Conservation (phyloP, 2,797 vertebrate genomes). For the Clarias pachynema region DNA sequence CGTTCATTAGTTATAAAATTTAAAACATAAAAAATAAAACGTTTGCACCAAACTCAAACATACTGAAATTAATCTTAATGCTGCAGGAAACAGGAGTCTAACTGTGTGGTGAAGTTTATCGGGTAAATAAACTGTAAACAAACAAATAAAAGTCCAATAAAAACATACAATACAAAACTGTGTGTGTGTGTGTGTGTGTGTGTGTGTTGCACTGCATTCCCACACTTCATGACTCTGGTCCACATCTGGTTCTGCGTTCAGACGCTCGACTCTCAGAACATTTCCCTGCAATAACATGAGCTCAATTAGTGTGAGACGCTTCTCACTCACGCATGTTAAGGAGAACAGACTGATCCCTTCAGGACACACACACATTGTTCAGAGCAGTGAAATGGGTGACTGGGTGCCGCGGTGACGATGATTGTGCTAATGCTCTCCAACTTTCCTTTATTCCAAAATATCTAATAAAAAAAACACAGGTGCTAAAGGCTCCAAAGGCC, state of each 20-base stretch:
- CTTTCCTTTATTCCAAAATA: neutral
- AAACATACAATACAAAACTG: neutral
- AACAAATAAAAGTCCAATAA: too few relatives aligned
- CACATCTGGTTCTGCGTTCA: conserved; percentile 36
- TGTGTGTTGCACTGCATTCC: neutral
- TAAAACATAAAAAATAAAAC: too few relatives aligned
- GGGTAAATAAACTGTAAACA: neutral
- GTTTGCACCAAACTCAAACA: too few relatives aligned
- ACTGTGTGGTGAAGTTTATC: neutral
- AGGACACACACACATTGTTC: neutral
- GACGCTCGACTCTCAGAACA: neutral
- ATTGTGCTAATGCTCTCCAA: neutral
- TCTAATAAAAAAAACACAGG: neutral
- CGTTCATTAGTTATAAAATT: too few relatives aligned
- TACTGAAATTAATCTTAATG: neutral
- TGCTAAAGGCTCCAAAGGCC: conserved; percentile 12
- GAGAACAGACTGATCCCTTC: neutral
- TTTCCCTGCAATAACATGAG: conserved; percentile 10
- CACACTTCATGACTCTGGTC: conserved; percentile 1
- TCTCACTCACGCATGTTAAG: neutral
- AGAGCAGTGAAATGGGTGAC: neutral
- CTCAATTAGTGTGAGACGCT: neutral
- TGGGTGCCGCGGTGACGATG: neutral
- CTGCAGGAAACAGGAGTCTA: neutral
- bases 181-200: neutral